Conservation (phyloP, 2,113 vertebrate genomes). For the Bubo bubo region DNA sequence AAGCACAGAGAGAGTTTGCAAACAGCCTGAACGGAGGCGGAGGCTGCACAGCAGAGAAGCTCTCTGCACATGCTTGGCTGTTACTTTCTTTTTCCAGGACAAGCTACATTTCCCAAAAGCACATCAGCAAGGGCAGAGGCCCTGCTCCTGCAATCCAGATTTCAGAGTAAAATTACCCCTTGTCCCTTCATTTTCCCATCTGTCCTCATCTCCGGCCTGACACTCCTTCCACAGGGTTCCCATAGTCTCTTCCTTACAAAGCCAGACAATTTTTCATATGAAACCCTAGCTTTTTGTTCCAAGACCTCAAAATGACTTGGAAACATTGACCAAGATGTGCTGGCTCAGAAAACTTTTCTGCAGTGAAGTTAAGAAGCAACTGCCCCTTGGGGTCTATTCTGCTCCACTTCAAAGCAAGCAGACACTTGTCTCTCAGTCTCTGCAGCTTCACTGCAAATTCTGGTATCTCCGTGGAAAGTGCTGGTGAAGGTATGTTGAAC, state of each 20-base stretch:
- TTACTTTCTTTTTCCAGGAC: slow-evolving; percentile 38
- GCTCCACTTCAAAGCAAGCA: neutral
- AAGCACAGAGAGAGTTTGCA: slow-evolving; percentile 75
- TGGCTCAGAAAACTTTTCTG: neutral
- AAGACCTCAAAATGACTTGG: neutral
- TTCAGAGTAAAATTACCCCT: neutral
- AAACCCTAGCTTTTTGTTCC: neutral
- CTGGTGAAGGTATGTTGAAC: neutral
- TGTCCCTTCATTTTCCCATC: neutral
- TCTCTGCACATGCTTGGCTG: neutral
- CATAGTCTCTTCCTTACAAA: neutral
- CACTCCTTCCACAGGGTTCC: neutral
- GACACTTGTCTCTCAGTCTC: neutral
- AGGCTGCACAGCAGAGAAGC: neutral
- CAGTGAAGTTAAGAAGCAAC: neutral
- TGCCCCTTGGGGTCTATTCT: neutral
- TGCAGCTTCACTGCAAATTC: neutral
- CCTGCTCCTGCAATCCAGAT: neutral
- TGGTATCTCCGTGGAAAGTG: neutral
- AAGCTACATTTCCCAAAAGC: slow-evolving; percentile 55
- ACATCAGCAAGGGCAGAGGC: neutral
- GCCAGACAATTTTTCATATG: neutral
- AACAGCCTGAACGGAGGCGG: slow-evolving; percentile 15
- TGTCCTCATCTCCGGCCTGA: neutral
- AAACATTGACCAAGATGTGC: neutral